Base-by-base conservation (phyloP, 2,888 invertebrate species). In the Lymantria monacha region DNA sequence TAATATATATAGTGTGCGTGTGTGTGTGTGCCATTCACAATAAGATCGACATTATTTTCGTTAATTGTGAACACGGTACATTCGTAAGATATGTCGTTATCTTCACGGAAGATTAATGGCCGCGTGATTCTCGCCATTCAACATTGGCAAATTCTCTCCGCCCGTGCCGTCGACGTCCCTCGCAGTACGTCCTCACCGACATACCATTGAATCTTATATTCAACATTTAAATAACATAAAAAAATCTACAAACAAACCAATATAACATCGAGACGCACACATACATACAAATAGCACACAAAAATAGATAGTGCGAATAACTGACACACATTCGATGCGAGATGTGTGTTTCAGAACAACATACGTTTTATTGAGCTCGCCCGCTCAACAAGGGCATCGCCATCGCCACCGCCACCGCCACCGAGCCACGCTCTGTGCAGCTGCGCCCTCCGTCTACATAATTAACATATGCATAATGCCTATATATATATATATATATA, bases 301-400 rank as follows among this genome's bases (percentile, higher is more conserved):
- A 75, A 80, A 78, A 79, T 79, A 81, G 74, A 78, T 63, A 75
- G 76, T 78, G 75, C 64, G 75, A 80, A 79, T 75, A 80, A 76
- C 77, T 83, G 84, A 82, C 83, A 85, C 80, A 84, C 73, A 73
- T 83, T 74, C 1, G 11, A 36, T 36, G 11, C 36, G 52, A 55
- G 53, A n/a, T 42, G 53, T 37, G 48, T 61, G 66, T 61, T 74
- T 63, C 61, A 57, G 56, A 48, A 60, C 53, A 57, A 67, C 66
- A 79, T 79, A 72, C 63, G 69, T 74, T 75, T 73, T 74, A 77
- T 77, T 71, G 66, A 51, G 61, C 53, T 51, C 46, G 47, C 44
- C n/a, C n/a, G 47, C 51, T 63, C n/a, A 57, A 62, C 61, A 54
- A 56, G 49, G 54, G 53, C 51, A 55, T 48, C 52, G 52, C 36